Conservation (phyloP, 2,888 invertebrate species). For the Octonoba sinensis region DNA sequence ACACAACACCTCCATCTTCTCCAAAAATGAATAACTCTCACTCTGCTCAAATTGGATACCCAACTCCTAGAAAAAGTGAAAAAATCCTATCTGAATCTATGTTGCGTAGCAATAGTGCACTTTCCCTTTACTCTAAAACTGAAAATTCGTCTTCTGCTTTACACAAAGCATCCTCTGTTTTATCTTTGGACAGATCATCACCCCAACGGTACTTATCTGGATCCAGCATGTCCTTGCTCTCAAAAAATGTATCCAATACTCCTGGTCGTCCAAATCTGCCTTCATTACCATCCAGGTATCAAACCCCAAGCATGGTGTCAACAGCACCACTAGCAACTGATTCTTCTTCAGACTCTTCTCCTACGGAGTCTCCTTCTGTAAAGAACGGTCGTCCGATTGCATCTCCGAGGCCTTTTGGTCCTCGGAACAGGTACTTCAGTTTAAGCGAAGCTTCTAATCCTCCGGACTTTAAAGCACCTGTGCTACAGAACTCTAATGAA, state of each 20-base stretch:
- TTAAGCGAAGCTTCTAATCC: constrained; percentile 30
- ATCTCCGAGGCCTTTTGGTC: constrained; percentile 8
- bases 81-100: constrained; percentile 22
- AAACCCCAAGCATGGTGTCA: constrained; percentile 24
- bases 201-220: constrained; percentile 16
- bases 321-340: constrained; percentile 50
- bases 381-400: constrained; percentile 28
- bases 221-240: constrained; percentile 24
- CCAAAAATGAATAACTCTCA: constrained; percentile 43
- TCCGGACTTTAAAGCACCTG: not conserved
- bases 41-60: constrained; percentile 5
- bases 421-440: constrained; percentile 40
- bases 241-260: constrained; percentile 21
- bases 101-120: constrained; percentile 65
- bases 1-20: constrained; percentile 36
- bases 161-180: constrained; percentile 55
- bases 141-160: constrained; percentile 20
- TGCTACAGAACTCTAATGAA: constrained; percentile 18
- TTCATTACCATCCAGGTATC: constrained; percentile 35
- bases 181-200: constrained; percentile 55
- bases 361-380: constrained; percentile 61
- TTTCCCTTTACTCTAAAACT: constrained; percentile 55
- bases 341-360: constrained; percentile 66
- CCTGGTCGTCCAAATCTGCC: constrained; percentile 34
- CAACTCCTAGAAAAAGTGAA: not conserved